phyloP scores from a whole-genome alignment of 2,797 vertebrate species.

The Hoplostethus mediterraneus region DNA sequence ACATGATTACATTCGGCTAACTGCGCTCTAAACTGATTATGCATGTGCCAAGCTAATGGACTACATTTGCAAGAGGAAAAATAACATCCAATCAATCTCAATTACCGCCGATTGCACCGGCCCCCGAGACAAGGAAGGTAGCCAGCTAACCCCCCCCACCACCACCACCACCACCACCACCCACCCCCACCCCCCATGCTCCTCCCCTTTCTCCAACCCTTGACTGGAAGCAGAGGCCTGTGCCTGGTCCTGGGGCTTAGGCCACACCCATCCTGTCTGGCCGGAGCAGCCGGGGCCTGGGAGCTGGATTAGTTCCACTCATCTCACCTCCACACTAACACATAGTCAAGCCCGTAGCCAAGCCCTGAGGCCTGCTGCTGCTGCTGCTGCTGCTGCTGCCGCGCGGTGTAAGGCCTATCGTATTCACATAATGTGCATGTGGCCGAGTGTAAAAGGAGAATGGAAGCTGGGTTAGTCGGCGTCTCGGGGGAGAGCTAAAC shows the following conservation, averaged over 20 bases:
- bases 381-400: constrained; percentile 37
- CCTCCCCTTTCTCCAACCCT: constrained; percentile 82
- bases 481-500: constrained; percentile 17
- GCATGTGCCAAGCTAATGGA: constrained; percentile 99
- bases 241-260: constrained; percentile 66
- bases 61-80: constrained; percentile 99
- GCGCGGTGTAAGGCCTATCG: constrained; percentile 33
- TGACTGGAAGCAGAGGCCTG: constrained; percentile 82
- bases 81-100: constrained; percentile 99
- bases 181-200: constrained; percentile 78
- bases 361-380: constrained; percentile 49
- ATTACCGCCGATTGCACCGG: constrained; percentile 93
- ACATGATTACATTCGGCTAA: constrained; percentile 99
- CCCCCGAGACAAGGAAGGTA: constrained; percentile 90
- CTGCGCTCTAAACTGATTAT: constrained; percentile 99
- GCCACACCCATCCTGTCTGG: constrained; percentile 80
- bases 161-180: too few relatives aligned
- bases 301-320: constrained; percentile 71
- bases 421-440: constrained; percentile 38
- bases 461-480: constrained; percentile 19
- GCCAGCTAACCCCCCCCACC: constrained; percentile 85
- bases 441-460: constrained; percentile 43
- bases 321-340: constrained; percentile 69
- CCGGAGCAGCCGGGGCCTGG: constrained; percentile 51
- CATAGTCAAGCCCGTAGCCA: constrained; percentile 42